Evolutionary conservation across 2,113 vertebrate species (phyloP), one percentile per base, ranked within the genome.

Genomic region (Chascanopsetta lugubris): DNA sequence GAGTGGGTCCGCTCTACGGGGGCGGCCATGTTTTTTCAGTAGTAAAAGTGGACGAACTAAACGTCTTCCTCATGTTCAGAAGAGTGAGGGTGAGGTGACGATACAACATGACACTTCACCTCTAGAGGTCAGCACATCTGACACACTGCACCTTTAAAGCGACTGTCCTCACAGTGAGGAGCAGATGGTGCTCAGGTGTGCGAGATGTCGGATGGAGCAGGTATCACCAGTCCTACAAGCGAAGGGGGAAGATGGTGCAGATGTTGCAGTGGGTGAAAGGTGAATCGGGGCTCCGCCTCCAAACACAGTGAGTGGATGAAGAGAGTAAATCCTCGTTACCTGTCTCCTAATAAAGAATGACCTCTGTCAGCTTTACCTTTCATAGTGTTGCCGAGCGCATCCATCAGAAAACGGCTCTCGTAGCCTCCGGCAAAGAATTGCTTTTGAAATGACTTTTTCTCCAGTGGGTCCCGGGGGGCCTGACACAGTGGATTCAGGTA

Each of bases 261-360:
- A n/a, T n/a, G n/a, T n/a, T n/a, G n/a, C n/a, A n/a, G n/a, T n/a
- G n/a, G n/a, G n/a, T n/a, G n/a, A n/a, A n/a, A n/a, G n/a, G n/a
- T n/a, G n/a, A n/a, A n/a, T n/a, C n/a, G n/a, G n/a, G n/a, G n/a
- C n/a, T n/a, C n/a, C n/a, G n/a, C n/a, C n/a, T n/a, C n/a, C n/a
- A n/a, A n/a, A n/a, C n/a, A 38, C 34, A 17, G 34, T 32, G 26
- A 21, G n/a, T 12, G 29, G 75, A 7, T 38, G 72, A 59, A 42
- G 65, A 62, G 43, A 66, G 21, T 92, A 88, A 89, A 91, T 92
- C 88, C 85, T 84, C 69, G 79, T 92, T 91, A 89, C 12, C 6
- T 85, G 86, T 86, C 83, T 67, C 59, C 85, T 92, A 91, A 92
- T 91, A 88, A 87, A 87, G 82, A 89, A 85, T 90, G 88, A 83